Evolutionary conservation across 2,113 vertebrate species (phyloP).

Genomic region (Microcebus ravelobensis): DNA sequence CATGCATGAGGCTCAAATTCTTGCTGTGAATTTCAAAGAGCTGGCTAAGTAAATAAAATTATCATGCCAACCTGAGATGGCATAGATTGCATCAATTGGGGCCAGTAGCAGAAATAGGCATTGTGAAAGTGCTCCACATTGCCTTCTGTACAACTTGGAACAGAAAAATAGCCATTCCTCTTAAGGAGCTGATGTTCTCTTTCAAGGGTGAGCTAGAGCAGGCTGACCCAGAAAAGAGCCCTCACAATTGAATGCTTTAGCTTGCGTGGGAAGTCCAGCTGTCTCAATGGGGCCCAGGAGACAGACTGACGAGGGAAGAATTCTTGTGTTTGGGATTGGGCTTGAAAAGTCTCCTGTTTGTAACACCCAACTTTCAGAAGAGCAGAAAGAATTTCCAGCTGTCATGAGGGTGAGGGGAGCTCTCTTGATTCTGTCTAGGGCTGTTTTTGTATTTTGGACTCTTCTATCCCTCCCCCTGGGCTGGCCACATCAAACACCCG

Average conservation of each 20-base stretch:
- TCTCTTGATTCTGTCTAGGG: neutral
- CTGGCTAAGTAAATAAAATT: neutral
- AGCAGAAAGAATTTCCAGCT: conserved; percentile 72
- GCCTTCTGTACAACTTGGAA: neutral
- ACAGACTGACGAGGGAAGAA: conserved; percentile 64
- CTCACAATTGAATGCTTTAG: conserved; percentile 33
- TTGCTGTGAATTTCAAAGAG: neutral
- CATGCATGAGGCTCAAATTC: neutral
- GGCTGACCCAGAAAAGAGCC: conserved; percentile 40
- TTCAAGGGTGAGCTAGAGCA: conserved; percentile 30
- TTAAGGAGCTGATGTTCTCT: neutral
- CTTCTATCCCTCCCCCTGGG: neutral
- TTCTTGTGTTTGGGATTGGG: conserved; percentile 65
- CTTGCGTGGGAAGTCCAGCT: conserved; percentile 74
- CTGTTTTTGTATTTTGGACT: neutral
- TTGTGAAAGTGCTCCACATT: neutral
- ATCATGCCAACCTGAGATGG: neutral
- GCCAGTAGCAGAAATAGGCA: neutral
- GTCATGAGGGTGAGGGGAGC: neutral
- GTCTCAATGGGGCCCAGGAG: conserved; percentile 64
- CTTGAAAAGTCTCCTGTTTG: conserved; percentile 62
- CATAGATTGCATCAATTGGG: neutral
- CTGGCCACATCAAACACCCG: neutral
- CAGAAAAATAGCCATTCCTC: neutral
- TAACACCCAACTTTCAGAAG: conserved; percentile 40